Evolutionary conservation across 2,113 vertebrate genomes (phyloP), one percentile per base, ranked within the genome.

Genomic region (Channa maculata): DNA sequence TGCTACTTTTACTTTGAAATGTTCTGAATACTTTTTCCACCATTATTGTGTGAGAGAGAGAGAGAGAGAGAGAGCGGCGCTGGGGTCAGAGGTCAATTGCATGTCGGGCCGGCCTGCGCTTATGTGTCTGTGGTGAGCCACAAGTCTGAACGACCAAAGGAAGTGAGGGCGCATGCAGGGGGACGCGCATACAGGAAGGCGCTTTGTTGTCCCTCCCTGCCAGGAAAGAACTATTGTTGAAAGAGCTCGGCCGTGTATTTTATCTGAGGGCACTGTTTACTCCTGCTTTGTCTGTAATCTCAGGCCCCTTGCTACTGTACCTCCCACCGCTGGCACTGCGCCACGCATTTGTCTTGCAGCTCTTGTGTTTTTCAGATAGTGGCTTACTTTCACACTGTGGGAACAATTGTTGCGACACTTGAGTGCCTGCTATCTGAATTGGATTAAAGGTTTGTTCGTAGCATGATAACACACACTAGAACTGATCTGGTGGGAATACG

Each of bases 191-290:
- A 87, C 87, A 92, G 93, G 94, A 94, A 94, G 91, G 62, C 13
- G 74, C 91, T 93, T 92, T 94, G 91, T 93, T 89, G 90, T 84
- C 51, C 63, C 85, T 91, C 89, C 92, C 83, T 79, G 85, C 78
- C 91, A 88, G 93, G 93, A 94, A 93, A 91, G 82, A 84, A 73
- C 88, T 86, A 92, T 94, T 94, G 94, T 94, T 94, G 75, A 86
- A 75, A 89, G 82, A 84, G 79, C 83, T 71, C 66, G 71, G 71
- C 80, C 36, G 63, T 91, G 83, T 84, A 83, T 91, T 91, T 84
- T 83, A 86, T 89, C 85, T 86, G 84, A 81, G 82, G 71, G 75
- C 80, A 61, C 57, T 91, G 85, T 92, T 92, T 92, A 91, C 84
- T 86, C 83, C 79, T 63, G 88, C 86, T 91, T 87, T 83, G 83